A percentile compares a stretch with the other conserved stretches of the same genome.
Evolutionary conservation across 2,113 vertebrate genomes (phyloP).

Genomic region (Scartelaos histophorus): DNA sequence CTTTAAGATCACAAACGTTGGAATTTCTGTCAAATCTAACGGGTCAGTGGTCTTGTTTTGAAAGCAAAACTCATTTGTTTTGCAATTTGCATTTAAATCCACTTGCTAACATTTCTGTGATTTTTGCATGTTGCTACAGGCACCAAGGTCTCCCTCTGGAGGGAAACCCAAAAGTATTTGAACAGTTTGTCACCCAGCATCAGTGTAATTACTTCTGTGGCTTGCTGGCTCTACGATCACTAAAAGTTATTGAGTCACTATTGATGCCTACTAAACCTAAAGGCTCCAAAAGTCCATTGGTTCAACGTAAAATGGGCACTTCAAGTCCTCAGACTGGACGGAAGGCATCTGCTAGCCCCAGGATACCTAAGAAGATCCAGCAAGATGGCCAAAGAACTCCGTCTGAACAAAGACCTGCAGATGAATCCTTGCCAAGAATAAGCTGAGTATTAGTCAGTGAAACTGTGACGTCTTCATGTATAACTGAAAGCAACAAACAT

Average conservation of each 20-base stretch:
- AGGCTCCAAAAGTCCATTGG: slow-evolving; percentile 85
- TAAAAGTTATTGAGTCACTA: slow-evolving; percentile 80
- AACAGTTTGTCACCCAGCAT: slow-evolving; percentile 84
- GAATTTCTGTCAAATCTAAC: slow-evolving; percentile 86
- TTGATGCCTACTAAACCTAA: slow-evolving; percentile 82
- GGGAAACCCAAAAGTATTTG: slow-evolving; percentile 84
- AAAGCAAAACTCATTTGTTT: slow-evolving; percentile 42
- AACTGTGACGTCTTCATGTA: background rate
- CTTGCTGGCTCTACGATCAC: slow-evolving; percentile 81
- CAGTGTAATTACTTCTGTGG: slow-evolving; percentile 90
- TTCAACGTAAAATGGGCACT: slow-evolving; percentile 79
- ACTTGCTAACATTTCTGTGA: slow-evolving; percentile 17
- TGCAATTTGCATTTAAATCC: slow-evolving; percentile 34
- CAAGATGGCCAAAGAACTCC: slow-evolving; percentile 48
- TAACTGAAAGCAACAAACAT: background rate
- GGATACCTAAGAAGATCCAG: slow-evolving; percentile 73
- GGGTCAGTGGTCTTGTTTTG: slow-evolving; percentile 79
- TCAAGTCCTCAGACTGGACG: slow-evolving; percentile 86
- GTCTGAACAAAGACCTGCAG: slow-evolving; percentile 65
- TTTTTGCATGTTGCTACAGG: slow-evolving; percentile 70
- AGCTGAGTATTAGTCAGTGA: slow-evolving; percentile 21
- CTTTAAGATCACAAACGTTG: slow-evolving; percentile 89
- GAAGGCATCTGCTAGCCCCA: slow-evolving; percentile 81
- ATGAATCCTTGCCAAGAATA: slow-evolving; percentile 48
- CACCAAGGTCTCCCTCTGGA: slow-evolving; percentile 89